Conservation (phyloP, 2,113 vertebrate genomes). For the Promerops cafer region DNA sequence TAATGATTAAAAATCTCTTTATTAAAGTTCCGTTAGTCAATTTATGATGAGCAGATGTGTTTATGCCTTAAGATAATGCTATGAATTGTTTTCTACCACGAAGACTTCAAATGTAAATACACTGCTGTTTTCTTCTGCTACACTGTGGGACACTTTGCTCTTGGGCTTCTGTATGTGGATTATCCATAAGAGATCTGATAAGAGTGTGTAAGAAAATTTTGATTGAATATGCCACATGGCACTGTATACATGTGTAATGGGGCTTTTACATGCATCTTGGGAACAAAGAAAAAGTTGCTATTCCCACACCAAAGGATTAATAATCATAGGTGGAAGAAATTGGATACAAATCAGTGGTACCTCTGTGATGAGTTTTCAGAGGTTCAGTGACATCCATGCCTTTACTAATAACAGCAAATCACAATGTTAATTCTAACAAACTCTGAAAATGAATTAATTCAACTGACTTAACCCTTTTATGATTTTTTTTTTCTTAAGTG, state of each 20-base stretch:
- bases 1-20: neutral
- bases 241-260: accelerated
- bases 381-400: neutral
- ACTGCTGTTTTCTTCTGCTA: neutral
- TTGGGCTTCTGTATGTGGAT: neutral
- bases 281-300: neutral
- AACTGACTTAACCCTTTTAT: neutral
- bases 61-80: neutral
- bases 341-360: neutral
- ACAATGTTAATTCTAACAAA: neutral
- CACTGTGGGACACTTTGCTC: neutral
- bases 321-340: neutral
- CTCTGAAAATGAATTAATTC: neutral
- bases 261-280: neutral
- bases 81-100: neutral
- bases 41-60: neutral
- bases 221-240: neutral
- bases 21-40: neutral
- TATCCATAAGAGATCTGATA: neutral
- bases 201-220: neutral
- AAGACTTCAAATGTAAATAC: neutral
- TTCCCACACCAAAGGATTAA: neutral
- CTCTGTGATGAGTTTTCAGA: neutral
- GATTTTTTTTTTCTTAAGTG: neutral
- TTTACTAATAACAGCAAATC: neutral